Base-by-base conservation (phyloP, 2,888 invertebrate species). In the Polydesmus complanatus region DNA sequence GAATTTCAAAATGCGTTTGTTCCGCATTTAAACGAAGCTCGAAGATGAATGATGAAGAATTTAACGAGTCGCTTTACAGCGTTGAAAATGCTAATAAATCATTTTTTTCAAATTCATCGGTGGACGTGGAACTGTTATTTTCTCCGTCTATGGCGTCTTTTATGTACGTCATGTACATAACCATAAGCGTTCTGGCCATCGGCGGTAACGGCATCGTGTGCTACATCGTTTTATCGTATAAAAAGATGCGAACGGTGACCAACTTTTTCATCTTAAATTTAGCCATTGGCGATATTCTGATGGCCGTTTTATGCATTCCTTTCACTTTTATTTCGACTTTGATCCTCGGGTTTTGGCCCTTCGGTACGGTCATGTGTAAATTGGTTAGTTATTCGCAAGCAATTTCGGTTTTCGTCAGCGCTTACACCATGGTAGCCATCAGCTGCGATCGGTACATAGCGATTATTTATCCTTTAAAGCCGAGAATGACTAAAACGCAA, bases 381-480 rank as follows among this genome's bases (percentile, higher is more conserved):
- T 76, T 86, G 48, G 89, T 92, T 66, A 86, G 85, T 73, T 91
- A 85, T 73, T 82, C 85, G 1, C 89, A 68, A 52, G 67, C 66
- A 1, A 66, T 71, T 14, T 67, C 70, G 27, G 71, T 71, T 19
- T 70, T 72, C 49, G 86, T 92, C 62, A 88, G 88, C 70, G 89
- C 92, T 1, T 93, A 92, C 72, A 93, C 93, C 0, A 74, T 94
- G 68, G 84, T 94, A 27, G 91, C 91, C 48, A 90, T 94, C 71
- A 90, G 91, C 66, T 81, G 90, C 60, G 93, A 94, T 75, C 81
- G 92, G 21, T 94, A 89, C 70, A 83, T 89, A 73, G 90, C 89
- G 57, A 92, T 94, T 64, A 85, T 92, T 81, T 85, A 88, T 77
- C 93, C 93, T 0, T 73, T 94, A 59, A 80, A 83, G 66, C 90